A percentile compares a stretch with the other conserved stretches of the same genome.
Conservation (phyloP, 2,888 invertebrate species). For the Siphlonurus alternatus region DNA sequence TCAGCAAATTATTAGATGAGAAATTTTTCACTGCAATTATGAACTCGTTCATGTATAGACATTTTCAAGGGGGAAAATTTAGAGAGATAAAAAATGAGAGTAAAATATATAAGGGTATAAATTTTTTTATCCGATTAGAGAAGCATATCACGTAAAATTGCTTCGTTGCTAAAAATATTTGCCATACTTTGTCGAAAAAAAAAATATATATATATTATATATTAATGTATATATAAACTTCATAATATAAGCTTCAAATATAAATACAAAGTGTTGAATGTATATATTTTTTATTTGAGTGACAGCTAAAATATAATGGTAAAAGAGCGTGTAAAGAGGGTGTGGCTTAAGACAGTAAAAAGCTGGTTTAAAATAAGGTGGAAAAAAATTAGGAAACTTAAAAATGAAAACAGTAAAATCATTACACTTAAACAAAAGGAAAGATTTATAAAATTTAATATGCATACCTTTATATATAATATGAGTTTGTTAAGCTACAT, state of each 20-base stretch:
- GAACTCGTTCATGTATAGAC: neutral
- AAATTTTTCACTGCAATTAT: neutral
- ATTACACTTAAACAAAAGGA: too few relatives aligned
- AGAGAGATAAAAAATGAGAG: too few relatives aligned
- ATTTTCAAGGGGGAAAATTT: neutral
- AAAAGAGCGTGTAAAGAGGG: neutral
- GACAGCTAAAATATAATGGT: neutral
- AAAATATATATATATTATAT: neutral
- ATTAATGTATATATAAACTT: neutral
- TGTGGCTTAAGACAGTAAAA: neutral
- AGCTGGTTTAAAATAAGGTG: too few relatives aligned
- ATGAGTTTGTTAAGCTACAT: too few relatives aligned
- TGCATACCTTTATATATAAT: too few relatives aligned
- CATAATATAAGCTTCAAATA: neutral
- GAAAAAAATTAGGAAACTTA: too few relatives aligned
- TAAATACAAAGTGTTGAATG: neutral
- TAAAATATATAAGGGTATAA: too few relatives aligned
- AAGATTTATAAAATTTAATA: too few relatives aligned
- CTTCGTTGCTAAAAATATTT: neutral
- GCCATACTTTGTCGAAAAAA: neutral
- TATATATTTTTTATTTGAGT: neutral
- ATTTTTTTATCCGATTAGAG: neutral
- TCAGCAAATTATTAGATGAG: neutral
- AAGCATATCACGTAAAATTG: neutral
- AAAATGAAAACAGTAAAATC: too few relatives aligned